These are phyloP conservation scores for Spermophilus dauricus DNA, from an alignment of 2,113 vertebrate genomes.

Conservation along the genomic window DNA sequence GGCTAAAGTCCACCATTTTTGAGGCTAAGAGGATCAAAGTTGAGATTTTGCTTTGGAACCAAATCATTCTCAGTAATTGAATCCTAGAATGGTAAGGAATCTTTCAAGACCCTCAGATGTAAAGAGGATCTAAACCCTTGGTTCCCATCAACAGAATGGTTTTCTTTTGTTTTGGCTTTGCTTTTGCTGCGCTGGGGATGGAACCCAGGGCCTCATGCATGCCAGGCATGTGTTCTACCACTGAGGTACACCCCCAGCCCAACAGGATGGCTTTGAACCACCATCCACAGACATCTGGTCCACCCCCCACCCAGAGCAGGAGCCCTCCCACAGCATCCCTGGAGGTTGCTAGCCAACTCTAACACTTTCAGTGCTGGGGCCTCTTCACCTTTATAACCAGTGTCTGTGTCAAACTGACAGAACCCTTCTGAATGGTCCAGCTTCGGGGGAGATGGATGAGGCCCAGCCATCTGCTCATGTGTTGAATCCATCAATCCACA, in stretches of 20 bases:
- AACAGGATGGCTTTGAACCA: background rate
- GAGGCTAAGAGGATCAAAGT: background rate
- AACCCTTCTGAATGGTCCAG: background rate
- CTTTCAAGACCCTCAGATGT: background rate
- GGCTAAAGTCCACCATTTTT: background rate
- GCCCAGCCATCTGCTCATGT: background rate
- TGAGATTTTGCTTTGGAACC: slow-evolving; percentile 11
- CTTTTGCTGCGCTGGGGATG: background rate
- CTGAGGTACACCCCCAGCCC: background rate
- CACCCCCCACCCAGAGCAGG: background rate
- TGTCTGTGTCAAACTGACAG: background rate
- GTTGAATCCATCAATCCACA: background rate
- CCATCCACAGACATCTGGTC: background rate
- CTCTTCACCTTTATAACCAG: background rate
- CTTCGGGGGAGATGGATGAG: background rate
- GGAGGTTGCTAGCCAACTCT: background rate
- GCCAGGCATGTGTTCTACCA: background rate
- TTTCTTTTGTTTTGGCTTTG: background rate
- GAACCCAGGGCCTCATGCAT: background rate
- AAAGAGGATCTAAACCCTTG: background rate
- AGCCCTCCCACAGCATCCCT: background rate
- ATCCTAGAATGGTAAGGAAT: background rate
- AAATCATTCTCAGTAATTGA: background rate
- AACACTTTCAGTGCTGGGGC: background rate
- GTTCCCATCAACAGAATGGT: background rate